Conservation (phyloP, 2,113 vertebrate genomes). For the Chionis minor region DNA sequence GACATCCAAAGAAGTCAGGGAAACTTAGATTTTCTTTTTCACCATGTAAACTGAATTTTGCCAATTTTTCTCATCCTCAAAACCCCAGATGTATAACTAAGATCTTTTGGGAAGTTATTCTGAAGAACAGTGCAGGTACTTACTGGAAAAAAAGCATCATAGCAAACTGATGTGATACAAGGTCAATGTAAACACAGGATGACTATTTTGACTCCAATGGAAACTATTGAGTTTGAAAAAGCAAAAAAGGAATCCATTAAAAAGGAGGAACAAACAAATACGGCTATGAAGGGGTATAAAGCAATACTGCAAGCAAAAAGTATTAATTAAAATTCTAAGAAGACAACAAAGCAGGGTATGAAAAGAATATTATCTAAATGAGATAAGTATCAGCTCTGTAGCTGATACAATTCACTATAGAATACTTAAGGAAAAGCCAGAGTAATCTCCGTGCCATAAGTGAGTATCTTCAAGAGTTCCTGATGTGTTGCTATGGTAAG, state of each 20-base stretch:
- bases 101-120: neutral
- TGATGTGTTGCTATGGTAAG: fast-evolving
- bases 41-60: neutral
- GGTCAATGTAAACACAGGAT: neutral
- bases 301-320: neutral
- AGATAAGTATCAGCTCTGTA: neutral
- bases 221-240: neutral
- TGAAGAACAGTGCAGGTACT: neutral
- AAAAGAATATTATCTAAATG: neutral
- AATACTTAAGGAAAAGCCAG: neutral
- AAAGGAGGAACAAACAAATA: neutral
- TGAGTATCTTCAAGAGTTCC: neutral
- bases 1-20: neutral
- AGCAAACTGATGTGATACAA: neutral
- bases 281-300: neutral
- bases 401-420: neutral
- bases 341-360: neutral
- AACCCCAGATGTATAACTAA: neutral
- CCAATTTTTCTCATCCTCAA: neutral
- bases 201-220: neutral
- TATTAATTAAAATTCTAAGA: neutral
- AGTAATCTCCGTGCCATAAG: neutral
- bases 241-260: neutral
- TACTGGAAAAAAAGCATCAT: neutral
- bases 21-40: neutral